phyloP scores from a whole-genome alignment of 2,888 invertebrate species.

The Ernsta delagoae region DNA sequence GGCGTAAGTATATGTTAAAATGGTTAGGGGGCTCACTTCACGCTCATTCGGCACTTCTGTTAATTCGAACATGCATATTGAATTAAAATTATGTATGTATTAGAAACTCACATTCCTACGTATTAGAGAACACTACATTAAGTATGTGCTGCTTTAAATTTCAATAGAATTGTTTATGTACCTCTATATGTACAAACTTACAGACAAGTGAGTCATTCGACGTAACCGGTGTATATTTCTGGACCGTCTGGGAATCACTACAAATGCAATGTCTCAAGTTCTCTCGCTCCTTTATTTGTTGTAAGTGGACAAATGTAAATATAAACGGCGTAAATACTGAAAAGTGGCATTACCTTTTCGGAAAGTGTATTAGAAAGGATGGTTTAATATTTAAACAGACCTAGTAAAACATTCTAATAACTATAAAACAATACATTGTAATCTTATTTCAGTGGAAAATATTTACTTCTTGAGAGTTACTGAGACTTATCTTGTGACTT shows the following conservation, averaged over 20 bases:
- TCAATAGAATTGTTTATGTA: too few species aligned
- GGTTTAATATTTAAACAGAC: background rate
- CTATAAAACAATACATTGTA: background rate
- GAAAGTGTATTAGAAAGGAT: constrained; percentile 3
- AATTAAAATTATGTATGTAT: too few species aligned
- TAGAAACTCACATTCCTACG: too few species aligned
- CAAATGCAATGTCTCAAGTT: constrained; percentile 59
- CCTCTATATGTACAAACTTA: background rate
- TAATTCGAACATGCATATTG: background rate
- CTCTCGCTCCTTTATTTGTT: constrained; percentile 39
- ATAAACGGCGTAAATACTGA: constrained; percentile 23
- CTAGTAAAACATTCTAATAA: background rate
- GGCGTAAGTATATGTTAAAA: constrained; percentile 32
- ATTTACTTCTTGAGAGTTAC: constrained; percentile 17
- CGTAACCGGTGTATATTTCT: constrained; percentile 66
- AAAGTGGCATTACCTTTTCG: background rate
- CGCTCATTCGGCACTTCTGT: background rate
- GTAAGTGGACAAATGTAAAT: constrained; percentile 19
- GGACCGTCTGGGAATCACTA: constrained; percentile 74
- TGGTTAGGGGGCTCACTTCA: background rate
- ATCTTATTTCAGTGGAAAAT: background rate
- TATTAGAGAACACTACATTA: too few species aligned
- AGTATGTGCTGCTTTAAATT: too few species aligned
- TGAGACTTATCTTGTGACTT: constrained; percentile 23
- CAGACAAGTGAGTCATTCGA: constrained; percentile 58